Base-by-base conservation (phyloP, 2,113 vertebrate species). In the Dromaius novaehollandiae region DNA sequence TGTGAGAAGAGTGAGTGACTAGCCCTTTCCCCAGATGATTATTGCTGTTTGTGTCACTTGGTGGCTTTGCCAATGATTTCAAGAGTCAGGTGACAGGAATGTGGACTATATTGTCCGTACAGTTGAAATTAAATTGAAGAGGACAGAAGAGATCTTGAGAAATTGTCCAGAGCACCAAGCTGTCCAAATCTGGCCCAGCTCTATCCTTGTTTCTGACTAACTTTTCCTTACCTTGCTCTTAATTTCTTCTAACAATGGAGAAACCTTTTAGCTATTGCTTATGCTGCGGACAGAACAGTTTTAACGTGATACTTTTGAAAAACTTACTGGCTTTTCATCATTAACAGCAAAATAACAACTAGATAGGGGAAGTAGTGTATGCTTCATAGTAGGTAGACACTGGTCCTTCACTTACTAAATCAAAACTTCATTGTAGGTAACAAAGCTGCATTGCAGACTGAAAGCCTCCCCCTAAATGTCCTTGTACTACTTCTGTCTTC, bases 81-180 rank as follows among this genome's bases (percentile, higher is more conserved):
- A 50, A 36, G 26, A 74, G 7, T 11, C 11, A 34, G 20, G 53
- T 65, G 32, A 22, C 50, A 50, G 26, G 40, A 17, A 8, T 34
- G 4, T 64, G 34, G 48, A 9, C 25, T 15, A 0, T 20, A 13
- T 69, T 87, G 20, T 56, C 42, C 25, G 9, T 71, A 56, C 15
- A 53, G 15, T 7, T 32, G 25, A 56, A 56, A n/a, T 69, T 60
- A 77, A 64, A 17, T 55, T 61, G 40, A 32, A 8, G 44, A 63
- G 18, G 4, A 48, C 44, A 77, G n/a, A 60, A 74, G 13, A 9
- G 4, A 1, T 11, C 3, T 11, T 16, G 50, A 25, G 36, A 63
- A 8, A 18, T 68, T 89, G 89, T 60, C 30, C 7, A 40, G 46
- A 34, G 28, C 86, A 13, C 10, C 18, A 0, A 0, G 22, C 16